phyloP scores from a whole-genome alignment of 2,113 vertebrate genomes.

The Actinemys pallida region DNA sequence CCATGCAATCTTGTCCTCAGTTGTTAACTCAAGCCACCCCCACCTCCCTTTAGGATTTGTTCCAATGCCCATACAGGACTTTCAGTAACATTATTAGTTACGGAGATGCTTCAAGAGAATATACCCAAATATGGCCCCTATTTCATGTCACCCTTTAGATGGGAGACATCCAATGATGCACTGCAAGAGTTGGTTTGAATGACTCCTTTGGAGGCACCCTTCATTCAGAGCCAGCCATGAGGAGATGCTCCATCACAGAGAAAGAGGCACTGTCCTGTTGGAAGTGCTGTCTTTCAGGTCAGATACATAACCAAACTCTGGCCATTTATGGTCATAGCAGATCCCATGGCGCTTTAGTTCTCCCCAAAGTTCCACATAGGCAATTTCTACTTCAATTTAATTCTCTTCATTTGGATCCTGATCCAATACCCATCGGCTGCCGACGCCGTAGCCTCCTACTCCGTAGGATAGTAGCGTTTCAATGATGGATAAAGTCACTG shows the following conservation, averaged over 20 bases:
- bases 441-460: constrained; percentile 27
- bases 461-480: constrained; percentile 57
- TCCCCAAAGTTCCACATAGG: background rate
- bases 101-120: background rate
- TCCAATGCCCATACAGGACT: background rate
- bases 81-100: background rate
- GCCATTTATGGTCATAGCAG: background rate
- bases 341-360: background rate
- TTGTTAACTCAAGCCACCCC: background rate
- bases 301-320: background rate
- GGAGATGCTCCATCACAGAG: background rate
- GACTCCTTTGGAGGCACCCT: background rate
- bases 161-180: background rate
- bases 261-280: background rate
- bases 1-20: background rate
- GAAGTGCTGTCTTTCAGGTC: background rate
- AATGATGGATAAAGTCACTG: constrained; percentile 43
- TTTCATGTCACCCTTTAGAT: background rate
- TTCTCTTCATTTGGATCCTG: background rate
- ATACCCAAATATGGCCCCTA: background rate
- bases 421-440: background rate
- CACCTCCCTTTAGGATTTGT: background rate
- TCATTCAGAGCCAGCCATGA: background rate
- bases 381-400: background rate
- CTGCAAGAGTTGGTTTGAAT: background rate